Percentiles rank a stretch among this genome's conserved stretches.
Evolutionary conservation across 2,797 vertebrate species (phyloP).

Genomic region (Spatula versicolor): DNA sequence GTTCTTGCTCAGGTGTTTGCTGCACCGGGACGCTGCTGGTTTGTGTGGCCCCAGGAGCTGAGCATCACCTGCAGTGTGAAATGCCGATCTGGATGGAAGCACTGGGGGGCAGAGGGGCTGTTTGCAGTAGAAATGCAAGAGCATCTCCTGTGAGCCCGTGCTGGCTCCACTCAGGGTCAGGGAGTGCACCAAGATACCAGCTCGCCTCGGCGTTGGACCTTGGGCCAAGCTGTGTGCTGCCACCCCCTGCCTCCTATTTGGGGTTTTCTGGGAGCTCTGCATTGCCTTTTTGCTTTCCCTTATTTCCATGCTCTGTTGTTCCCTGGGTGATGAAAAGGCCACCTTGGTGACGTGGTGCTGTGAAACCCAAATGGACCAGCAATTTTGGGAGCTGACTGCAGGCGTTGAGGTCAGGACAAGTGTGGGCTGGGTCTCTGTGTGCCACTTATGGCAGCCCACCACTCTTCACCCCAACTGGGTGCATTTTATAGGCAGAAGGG

Average conservation of each 20-base stretch:
- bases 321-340: accelerated
- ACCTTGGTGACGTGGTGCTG: neutral
- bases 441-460: accelerated
- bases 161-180: accelerated
- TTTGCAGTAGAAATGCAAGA: neutral
- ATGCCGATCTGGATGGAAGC: neutral
- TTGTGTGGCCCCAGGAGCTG: neutral
- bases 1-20: neutral
- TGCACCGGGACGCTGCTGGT: neutral
- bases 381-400: neutral
- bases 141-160: neutral
- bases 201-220: neutral
- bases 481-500: neutral
- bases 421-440: accelerated
- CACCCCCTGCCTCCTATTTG: neutral
- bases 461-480: neutral
- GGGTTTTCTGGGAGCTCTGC: neutral
- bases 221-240: accelerated
- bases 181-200: accelerated
- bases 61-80: neutral
- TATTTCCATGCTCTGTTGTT: neutral
- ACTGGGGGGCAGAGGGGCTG: neutral
- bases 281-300: neutral
- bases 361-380: neutral
- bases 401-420: neutral